Evolutionary conservation across 2,888 invertebrate genomes (phyloP).

Genomic region (Lypha dubia): DNA sequence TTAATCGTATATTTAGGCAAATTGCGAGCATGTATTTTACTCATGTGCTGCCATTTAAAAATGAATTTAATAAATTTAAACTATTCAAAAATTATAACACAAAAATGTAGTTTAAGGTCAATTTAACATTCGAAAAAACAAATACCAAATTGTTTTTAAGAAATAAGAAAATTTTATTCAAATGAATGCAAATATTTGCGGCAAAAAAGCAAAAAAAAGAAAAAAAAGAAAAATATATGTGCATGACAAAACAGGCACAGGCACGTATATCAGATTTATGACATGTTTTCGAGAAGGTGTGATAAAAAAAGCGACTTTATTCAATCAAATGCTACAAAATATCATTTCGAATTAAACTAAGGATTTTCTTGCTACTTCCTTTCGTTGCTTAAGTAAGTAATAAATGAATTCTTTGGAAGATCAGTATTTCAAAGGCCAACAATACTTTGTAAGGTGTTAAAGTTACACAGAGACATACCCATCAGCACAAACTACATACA

Average conservation of each 20-base stretch:
- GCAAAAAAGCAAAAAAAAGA: no score
- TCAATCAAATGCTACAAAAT: no score
- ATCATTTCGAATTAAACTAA: no score
- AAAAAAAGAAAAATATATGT: background rate
- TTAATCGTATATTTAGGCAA: conserved; percentile 34
- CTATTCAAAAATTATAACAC: conserved; percentile 41
- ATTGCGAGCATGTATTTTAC: background rate
- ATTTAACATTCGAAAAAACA: conserved; percentile 60
- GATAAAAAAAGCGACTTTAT: no score
- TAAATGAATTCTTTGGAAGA: no score
- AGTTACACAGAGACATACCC: no score
- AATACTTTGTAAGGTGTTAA: no score
- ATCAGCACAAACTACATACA: no score
- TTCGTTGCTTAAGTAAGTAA: no score
- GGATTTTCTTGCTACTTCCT: no score
- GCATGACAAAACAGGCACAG: background rate
- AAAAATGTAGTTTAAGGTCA: conserved; percentile 71
- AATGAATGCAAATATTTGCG: conserved; percentile 61
- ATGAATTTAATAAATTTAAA: conserved; percentile 45
- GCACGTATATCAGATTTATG: background rate
- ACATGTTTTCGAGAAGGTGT: no score
- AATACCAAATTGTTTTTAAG: conserved; percentile 20
- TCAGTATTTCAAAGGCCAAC: no score
- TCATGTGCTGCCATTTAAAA: conserved; percentile 30
- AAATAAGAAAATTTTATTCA: conserved; percentile 31